Base-by-base conservation (phyloP, 2,797 vertebrate species). In the Cryptoblepharus egeriae region DNA sequence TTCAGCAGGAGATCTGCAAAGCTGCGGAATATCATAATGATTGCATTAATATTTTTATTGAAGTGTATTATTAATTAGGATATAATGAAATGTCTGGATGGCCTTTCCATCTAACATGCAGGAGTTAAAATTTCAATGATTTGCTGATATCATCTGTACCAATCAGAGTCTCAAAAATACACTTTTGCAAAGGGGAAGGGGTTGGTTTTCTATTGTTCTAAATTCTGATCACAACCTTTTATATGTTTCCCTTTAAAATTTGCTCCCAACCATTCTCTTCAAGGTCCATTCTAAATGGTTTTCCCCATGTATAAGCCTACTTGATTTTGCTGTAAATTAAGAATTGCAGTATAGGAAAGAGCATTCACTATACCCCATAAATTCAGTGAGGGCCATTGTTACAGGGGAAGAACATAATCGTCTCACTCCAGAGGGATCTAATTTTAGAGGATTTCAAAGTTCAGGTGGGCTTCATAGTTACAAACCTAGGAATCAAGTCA, bases 31-130 rank as follows among this genome's bases (percentile, higher is more conserved):
- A 92, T 90, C 80, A 73, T 78, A 49, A 85, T 35, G 24, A 58
- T 85, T 87, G 77, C 32, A 67, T 37, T 86, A 85, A 87, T 87
- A 75, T 69, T 88, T 88, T 87, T 88, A 90, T 90, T 86, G 91
- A 94, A 88, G 91, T 88, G 28, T 88, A 92, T 93, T 93, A 94
- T 94, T 94, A 94, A 92, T 85, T 67, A 90, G 75, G 55, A 77
- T 90, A 86, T 88, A 80, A 75, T 2, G 3, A 88, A 94, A 82
- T 83, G 92, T 88, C 85, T 92, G 77, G 67, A 67, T 94, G 94
- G 92, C 92, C 90, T 86, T 92, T 80, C 84, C 90, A 88, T 87
- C 72, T 93, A 93, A 92, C 91, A 84, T 9, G 63, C 87, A 86
- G 84, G 88, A 91, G 91, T 12, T 83, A 89, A 71, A 84, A 84